These are phyloP conservation scores for Gasteruption jaculator DNA, from an alignment of 2,888 invertebrate genomes.

Conservation along the genomic window DNA sequence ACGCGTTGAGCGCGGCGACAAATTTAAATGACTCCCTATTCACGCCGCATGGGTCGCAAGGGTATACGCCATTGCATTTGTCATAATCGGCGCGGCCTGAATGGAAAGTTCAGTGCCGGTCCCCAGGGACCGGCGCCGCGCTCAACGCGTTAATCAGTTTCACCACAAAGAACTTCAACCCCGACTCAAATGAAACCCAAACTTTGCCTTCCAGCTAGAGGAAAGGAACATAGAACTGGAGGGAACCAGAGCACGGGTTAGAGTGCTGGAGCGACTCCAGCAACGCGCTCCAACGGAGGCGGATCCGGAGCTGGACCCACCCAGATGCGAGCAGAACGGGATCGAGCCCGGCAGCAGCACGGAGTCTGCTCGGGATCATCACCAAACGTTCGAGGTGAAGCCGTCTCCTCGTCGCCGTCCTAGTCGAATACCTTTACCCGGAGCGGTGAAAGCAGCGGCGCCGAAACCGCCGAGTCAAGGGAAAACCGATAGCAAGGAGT, in stretches of 20 bases:
- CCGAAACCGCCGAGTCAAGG: conserved; percentile 59
- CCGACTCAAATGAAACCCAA: not conserved
- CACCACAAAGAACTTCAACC: too few species aligned
- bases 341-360: conserved; percentile 62
- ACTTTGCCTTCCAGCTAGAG: conserved; percentile 60
- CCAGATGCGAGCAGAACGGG: conserved; percentile 44
- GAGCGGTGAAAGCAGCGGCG: conserved; percentile 55
- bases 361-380: conserved; percentile 62
- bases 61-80: too few species aligned
- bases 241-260: conserved; percentile 72
- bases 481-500: conserved; percentile 45
- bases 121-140: too few species aligned
- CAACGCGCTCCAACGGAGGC: conserved; percentile 51
- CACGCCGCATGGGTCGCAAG: too few species aligned
- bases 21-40: too few species aligned
- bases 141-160: too few species aligned
- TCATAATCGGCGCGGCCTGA: too few species aligned
- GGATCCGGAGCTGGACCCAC: conserved; percentile 47
- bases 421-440: conserved; percentile 69
- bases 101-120: too few species aligned
- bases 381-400: conserved; percentile 47
- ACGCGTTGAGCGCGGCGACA: too few species aligned
- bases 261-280: conserved; percentile 64
- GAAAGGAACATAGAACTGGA: conserved; percentile 80
- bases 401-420: conserved; percentile 56